These are phyloP conservation scores for Lithophane leautieri DNA, from an alignment of 2,888 invertebrate species.

Conservation along the genomic window DNA sequence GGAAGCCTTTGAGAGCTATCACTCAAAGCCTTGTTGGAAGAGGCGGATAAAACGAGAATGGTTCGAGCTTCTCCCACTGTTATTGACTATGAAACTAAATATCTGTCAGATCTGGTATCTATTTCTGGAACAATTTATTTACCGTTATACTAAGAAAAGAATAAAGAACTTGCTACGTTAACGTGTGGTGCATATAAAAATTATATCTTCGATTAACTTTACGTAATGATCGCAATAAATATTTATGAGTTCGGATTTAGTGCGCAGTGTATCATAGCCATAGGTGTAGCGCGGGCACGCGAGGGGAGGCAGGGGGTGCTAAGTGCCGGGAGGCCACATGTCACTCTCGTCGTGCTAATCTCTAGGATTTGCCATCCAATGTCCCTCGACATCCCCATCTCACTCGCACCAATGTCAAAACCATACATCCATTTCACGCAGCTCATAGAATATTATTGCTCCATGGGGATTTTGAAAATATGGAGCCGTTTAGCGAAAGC, in stretches of 20 bases:
- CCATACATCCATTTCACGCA: constrained; percentile 84
- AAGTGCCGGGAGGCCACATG: constrained; percentile 90
- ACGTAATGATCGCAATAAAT: constrained; percentile 71
- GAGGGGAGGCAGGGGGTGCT: constrained; percentile 81
- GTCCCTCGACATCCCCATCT: constrained; percentile 82
- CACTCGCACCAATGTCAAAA: constrained; percentile 72
- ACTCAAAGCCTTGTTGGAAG: not conserved
- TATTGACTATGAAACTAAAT: constrained; percentile 9
- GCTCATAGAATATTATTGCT: constrained; percentile 90
- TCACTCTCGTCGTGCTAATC: constrained; percentile 90
- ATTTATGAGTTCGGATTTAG: constrained; percentile 74
- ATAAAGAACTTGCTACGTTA: constrained; percentile 22
- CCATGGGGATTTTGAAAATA: constrained; percentile 91
- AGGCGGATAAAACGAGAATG: not conserved
- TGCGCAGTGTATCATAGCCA: constrained; percentile 69
- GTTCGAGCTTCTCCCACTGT: not conserved
- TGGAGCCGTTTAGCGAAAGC: constrained; percentile 90
- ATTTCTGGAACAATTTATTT: not conserved
- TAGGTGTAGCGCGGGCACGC: constrained; percentile 70
- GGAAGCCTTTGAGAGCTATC: constrained; percentile 8
- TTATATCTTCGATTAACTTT: constrained; percentile 64
- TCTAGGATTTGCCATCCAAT: constrained; percentile 89
- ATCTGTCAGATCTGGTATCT: not conserved
- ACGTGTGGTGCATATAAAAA: constrained; percentile 57
- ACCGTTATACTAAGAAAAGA: not conserved